These are phyloP conservation scores for Akabosia matsudoensis DNA, from an alignment of 1,140 invertebrate genomes.

Conservation along the genomic window DNA sequence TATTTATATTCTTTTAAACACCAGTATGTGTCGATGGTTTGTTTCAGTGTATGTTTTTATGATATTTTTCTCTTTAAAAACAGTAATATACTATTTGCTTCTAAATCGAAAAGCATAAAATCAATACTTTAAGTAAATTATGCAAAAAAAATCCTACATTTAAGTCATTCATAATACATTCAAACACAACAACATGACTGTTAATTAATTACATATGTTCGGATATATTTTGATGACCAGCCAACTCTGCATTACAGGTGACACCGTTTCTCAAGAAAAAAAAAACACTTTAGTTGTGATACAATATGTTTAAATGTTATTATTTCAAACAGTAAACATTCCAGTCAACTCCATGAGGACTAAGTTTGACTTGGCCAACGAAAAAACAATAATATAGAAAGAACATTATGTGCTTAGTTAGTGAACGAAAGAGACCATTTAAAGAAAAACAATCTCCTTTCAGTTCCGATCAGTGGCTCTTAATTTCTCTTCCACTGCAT, in stretches of 20 bases:
- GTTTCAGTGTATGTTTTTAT: neutral
- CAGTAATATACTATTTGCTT: neutral
- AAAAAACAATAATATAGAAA: conserved; percentile 21
- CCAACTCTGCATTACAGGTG: conserved; percentile 20
- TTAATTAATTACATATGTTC: conserved; percentile 17
- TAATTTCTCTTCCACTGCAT: conserved; percentile 86
- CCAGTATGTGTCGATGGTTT: neutral
- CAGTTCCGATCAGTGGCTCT: conserved; percentile 75
- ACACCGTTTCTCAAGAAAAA: neutral
- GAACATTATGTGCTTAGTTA: conserved; percentile 17
- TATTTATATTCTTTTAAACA: neutral
- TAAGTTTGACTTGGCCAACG: conserved; percentile 23
- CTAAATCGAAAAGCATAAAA: conserved; percentile 6
- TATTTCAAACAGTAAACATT: conserved; percentile 11
- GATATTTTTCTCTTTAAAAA: neutral
- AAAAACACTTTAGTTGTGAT: too few relatives aligned
- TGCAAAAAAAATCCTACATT: neutral
- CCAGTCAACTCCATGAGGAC: conserved; percentile 17
- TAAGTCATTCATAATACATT: conserved; percentile 18
- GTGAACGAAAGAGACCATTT: conserved; percentile 22
- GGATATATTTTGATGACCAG: conserved; percentile 6
- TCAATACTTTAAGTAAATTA: conserved; percentile 20
- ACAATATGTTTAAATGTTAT: neutral
- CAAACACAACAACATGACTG: conserved; percentile 22
- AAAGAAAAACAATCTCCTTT: neutral